A percentile compares a stretch with the other conserved stretches of the same genome.
phyloP scores from a whole-genome alignment of 2,888 invertebrate genomes.

The Stenurella melanura region DNA sequence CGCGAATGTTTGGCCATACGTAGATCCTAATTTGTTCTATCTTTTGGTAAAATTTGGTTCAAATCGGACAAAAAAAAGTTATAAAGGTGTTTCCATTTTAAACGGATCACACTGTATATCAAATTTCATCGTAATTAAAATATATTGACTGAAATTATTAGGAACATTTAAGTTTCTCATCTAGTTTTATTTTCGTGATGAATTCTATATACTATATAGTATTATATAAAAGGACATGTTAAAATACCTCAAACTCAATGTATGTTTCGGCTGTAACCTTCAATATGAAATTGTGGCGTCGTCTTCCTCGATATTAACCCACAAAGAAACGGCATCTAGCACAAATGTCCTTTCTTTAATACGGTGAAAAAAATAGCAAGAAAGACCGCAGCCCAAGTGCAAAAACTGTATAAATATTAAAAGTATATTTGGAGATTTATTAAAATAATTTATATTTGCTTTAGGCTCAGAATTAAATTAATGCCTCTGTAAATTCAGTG shows the following conservation, averaged over 20 bases:
- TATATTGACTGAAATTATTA: too few relatives aligned
- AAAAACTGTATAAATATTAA: neutral
- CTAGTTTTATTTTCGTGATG: too few relatives aligned
- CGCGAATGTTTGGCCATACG: too few relatives aligned
- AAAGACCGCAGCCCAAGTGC: neutral
- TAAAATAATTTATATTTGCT: slow-evolving; percentile 9
- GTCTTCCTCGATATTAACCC: neutral
- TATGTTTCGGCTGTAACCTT: neutral
- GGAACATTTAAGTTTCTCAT: too few relatives aligned
- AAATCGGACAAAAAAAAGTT: too few relatives aligned
- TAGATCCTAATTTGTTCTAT: too few relatives aligned
- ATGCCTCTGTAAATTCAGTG: slow-evolving; percentile 23
- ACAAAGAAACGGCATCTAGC: neutral
- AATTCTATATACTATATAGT: too few relatives aligned
- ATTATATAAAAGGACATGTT: neutral
- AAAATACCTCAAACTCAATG: neutral
- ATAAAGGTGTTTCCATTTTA: too few relatives aligned
- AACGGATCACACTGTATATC: too few relatives aligned
- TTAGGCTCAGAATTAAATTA: slow-evolving; percentile 12
- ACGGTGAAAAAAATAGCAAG: neutral
- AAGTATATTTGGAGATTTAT: slow-evolving; percentile 11
- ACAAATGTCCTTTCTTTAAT: neutral
- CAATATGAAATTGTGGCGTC: neutral
- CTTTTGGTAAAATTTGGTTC: too few relatives aligned
- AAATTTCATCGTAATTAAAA: too few relatives aligned